These are phyloP conservation scores for Aplysia californica DNA, from an alignment of 1,140 invertebrate genomes.

Conservation along the genomic window DNA sequence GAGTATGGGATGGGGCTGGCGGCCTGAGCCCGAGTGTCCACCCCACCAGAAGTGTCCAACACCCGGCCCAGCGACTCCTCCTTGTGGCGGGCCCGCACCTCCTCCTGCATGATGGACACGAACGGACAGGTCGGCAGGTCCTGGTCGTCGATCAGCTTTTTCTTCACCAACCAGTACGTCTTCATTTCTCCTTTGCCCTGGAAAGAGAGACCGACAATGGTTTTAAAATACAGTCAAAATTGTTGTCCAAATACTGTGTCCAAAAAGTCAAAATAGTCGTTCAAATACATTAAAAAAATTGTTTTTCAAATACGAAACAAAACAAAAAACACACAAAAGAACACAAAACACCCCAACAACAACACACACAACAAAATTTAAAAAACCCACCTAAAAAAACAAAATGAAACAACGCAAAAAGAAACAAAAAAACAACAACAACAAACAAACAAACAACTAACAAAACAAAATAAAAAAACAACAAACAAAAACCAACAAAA, in stretches of 20 bases:
- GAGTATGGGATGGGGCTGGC: conserved; percentile 44
- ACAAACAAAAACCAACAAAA: no score
- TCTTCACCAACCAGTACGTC: conserved; percentile 77
- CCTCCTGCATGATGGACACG: conserved; percentile 41
- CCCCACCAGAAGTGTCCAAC: no score
- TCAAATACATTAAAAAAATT: no score
- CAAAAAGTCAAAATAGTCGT: no score
- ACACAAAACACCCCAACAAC: neutral
- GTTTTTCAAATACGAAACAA: no score
- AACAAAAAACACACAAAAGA: no score
- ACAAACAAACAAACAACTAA: no score
- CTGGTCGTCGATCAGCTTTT: conserved; percentile 15
- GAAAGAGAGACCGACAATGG: conserved; percentile 28
- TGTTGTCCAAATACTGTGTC: no score
- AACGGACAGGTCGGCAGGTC: conserved; percentile 44
- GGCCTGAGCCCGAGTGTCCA: neutral
- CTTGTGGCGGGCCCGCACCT: conserved; percentile 31
- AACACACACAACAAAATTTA: neutral
- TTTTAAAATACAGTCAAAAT: neutral
- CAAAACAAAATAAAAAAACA: no score
- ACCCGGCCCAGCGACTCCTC: conserved; percentile 2
- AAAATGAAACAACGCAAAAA: no score
- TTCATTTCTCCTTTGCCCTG: conserved; percentile 84
- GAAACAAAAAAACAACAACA: no score
- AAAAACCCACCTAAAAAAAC: no score